Base-by-base conservation (phyloP, 2,113 vertebrate genomes). In the Epinephelus lanceolatus region DNA sequence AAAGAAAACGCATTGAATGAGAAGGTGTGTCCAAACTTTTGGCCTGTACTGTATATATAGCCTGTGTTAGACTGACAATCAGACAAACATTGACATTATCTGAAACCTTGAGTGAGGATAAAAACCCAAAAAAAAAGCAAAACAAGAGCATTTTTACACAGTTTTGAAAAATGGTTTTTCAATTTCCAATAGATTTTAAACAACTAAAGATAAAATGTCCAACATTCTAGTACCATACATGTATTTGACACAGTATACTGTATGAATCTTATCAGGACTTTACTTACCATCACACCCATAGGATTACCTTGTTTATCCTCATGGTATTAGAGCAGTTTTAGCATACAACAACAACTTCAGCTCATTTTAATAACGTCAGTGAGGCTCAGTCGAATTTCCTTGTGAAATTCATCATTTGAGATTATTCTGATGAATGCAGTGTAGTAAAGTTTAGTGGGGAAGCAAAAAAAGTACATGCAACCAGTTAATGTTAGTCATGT, bases 381-480 rank as follows among this genome's bases (percentile, higher is more conserved):
- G 9, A 49, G 11, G 37, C 25, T 55, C 53, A 68, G 13, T 11
- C 62, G 17, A 72, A 42, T 25, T 5, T 40, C 21, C 8, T 53
- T 57, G 33, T 70, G 55, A 51, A 52, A 79, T 79, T 78, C 12
- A 70, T 66, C 40, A 71, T 69, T 60, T 84, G 6, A 75, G 53
- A 53, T 17, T 55, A 68, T 4, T 66, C 33, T 80, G 53, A 60
- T 52, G 47, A 86, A 88, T 79, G 73, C 59, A 75, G 7, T 10
- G 5, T 19, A 52, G 61, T 59, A 18, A 71, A 56, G 21, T 76
- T 84, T 55, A 80, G 62, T 76, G 33, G 56, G 25, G 74, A 89
- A 87, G 70, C 45, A 79, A 53, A 83, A 71, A 87, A 71, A 71
- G 27, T 25, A 78, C 21, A 95, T 96, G 94, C 95, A 94, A 74